Base-by-base conservation (phyloP, 2,797 vertebrate species). In the Sphenopsis melanotis region DNA sequence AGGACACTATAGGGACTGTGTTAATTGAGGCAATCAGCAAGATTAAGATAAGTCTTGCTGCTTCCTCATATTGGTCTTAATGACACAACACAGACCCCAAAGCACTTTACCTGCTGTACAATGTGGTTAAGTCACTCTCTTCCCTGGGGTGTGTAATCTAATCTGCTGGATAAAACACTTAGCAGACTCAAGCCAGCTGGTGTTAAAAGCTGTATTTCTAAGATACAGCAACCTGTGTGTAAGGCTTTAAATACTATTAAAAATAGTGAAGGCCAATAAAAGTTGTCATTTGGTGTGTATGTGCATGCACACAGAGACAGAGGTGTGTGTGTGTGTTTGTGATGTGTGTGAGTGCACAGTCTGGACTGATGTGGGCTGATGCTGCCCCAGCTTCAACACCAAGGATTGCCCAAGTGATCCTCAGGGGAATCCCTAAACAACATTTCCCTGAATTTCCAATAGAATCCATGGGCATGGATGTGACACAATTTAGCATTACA, bases 81-180 rank as follows among this genome's bases (percentile, higher is more conserved):
- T 39, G 89, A 83, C 81, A 95, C 59, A 84, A 92, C 32, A 74
- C 90, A 88, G 81, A 89, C 81, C 95, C 91, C 72, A 65, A 71
- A 95, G 93, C 89, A 89, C 69, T 95, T 94, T 94, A 95, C 95
- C 97, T 95, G 92, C 87, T 91, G 81, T 37, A 95, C 89, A 80
- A 65, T 65, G 83, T 69, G 79, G 89, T 94, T 94, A 91, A 94
- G 83, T 94, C 14, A 0, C 81, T 95, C 71, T 88, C 89, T 87
- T 91, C 81, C 95, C 93, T 37, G 37, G 92, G 88, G 94, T 87
- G 79, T 56, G 59, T 84, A 94, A 94, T 94, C 81, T 93, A 94
- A 96, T 94, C 88, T 90, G 61, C 69, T 27, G 59, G 86, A 93
- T 93, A 95, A 96, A 96, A 79, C 93, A 90, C 83, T 94, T 83